A percentile compares a stretch with the other conserved stretches of the same genome.
Evolutionary conservation across 2,797 vertebrate genomes (phyloP).

Genomic region (Cossypha dichroa): DNA sequence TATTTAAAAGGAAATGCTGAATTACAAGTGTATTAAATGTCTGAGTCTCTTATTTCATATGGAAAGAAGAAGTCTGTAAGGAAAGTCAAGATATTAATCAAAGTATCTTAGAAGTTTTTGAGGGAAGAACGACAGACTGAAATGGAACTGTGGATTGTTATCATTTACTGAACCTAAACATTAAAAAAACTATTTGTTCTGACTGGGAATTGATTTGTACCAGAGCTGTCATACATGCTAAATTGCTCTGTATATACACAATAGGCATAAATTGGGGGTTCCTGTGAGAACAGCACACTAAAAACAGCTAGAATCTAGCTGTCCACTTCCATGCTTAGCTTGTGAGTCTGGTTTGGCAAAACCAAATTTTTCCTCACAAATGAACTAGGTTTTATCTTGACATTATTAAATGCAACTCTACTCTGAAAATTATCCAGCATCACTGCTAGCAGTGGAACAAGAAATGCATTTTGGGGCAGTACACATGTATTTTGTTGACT

Average conservation of each 20-base stretch:
- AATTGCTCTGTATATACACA: not conserved
- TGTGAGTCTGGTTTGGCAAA: not conserved
- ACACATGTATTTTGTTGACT: not conserved
- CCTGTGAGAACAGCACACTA: not conserved
- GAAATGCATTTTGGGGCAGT: not conserved
- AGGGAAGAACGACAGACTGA: not conserved
- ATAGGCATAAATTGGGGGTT: not conserved
- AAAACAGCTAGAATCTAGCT: not conserved
- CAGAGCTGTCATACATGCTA: not conserved
- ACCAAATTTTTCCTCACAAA: not conserved
- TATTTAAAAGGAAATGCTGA: slow-evolving; percentile 35
- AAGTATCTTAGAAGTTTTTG: not conserved
- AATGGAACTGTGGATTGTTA: not conserved
- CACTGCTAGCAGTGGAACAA: not conserved
- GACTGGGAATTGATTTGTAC: not conserved
- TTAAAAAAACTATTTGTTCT: not conserved
- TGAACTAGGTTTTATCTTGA: not conserved
- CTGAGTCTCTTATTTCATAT: slow-evolving; percentile 4
- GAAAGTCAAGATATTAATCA: slow-evolving; percentile 19
- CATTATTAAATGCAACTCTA: not conserved
- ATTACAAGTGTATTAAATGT: slow-evolving; percentile 24
- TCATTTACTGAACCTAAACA: not conserved
- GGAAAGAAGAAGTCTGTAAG: not conserved
- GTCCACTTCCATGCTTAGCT: not conserved
- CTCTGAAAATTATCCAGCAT: not conserved